A percentile compares a stretch with the other conserved stretches of the same genome.
Evolutionary conservation across 37 sponge, comb jelly and placozoan species (phyloP).

Genomic region (Spongilla lacustris): DNA sequence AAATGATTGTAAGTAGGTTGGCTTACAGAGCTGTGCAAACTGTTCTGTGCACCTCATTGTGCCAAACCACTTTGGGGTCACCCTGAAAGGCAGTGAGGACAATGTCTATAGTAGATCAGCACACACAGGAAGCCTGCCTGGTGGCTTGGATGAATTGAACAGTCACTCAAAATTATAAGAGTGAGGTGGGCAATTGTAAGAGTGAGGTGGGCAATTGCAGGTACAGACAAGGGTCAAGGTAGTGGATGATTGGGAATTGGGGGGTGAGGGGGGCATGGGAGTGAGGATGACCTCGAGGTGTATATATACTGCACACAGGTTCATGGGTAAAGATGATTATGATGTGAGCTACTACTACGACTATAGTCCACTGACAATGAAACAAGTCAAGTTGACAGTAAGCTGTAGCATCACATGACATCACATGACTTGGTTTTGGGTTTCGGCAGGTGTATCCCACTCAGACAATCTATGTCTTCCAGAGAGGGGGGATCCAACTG

Average conservation of each 20-base stretch:
- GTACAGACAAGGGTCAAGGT: too few relatives aligned
- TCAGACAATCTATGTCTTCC: conserved; percentile 69
- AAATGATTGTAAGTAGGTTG: too few relatives aligned
- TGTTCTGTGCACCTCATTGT: too few relatives aligned
- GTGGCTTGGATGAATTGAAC: too few relatives aligned
- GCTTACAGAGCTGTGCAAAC: too few relatives aligned
- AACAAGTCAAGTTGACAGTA: conserved; percentile 48
- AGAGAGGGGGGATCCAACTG: conserved; percentile 55
- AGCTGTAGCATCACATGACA: neutral
- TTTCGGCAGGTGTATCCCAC: conserved; percentile 62
- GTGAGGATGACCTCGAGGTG: neutral
- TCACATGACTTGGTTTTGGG: neutral
- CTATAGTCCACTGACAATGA: neutral
- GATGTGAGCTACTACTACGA: neutral
- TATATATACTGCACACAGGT: neutral
- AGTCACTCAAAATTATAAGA: too few relatives aligned
- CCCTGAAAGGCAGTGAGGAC: too few relatives aligned
- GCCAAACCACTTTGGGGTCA: too few relatives aligned
- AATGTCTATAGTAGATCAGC: too few relatives aligned
- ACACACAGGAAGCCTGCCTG: too few relatives aligned
- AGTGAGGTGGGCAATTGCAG: too few relatives aligned
- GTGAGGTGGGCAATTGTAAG: too few relatives aligned
- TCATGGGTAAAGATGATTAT: neutral
- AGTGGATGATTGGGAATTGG: neutral
- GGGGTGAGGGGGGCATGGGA: neutral